Percentiles rank a stretch among this genome's conserved stretches.
phyloP scores from a whole-genome alignment of 2,797 vertebrate genomes.

The Otolemur crassicaudatus region DNA sequence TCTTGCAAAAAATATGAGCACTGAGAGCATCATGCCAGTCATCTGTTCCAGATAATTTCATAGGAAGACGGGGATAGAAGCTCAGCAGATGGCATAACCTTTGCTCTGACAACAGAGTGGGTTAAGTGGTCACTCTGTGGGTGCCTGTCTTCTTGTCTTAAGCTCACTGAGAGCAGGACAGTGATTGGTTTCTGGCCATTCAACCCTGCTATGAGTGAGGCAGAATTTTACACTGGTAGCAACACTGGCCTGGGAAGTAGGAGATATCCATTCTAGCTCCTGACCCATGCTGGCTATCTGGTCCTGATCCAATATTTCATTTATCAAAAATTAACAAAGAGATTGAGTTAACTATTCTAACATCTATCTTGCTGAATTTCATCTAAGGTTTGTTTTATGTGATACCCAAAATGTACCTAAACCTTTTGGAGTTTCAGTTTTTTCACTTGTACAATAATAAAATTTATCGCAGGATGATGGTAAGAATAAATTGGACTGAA shows the following conservation, averaged over 20 bases:
- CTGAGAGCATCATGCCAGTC: slow-evolving; percentile 59
- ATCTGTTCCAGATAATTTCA: slow-evolving; percentile 75
- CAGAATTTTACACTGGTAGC: neutral
- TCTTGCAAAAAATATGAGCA: slow-evolving; percentile 48
- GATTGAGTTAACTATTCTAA: neutral
- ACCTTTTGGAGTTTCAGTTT: neutral
- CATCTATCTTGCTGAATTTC: neutral
- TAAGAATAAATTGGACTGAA: slow-evolving; percentile 16
- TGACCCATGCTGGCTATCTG: neutral
- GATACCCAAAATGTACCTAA: neutral
- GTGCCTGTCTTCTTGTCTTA: slow-evolving; percentile 66
- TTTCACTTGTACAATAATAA: neutral
- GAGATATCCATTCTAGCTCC: neutral
- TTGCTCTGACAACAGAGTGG: slow-evolving; percentile 52
- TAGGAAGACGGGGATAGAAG: slow-evolving; percentile 39
- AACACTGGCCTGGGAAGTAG: neutral
- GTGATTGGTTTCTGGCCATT: neutral
- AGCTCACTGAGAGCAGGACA: slow-evolving; percentile 44
- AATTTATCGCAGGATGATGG: neutral
- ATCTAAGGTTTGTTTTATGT: neutral
- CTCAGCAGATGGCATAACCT: slow-evolving; percentile 75
- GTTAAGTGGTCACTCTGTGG: slow-evolving; percentile 52
- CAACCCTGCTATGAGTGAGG: neutral
- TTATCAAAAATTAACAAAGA: slow-evolving; percentile 3
- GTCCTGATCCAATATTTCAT: neutral